Evolutionary conservation across 2,888 invertebrate genomes (phyloP).

Genomic region (Criorhina ranunculi): DNA sequence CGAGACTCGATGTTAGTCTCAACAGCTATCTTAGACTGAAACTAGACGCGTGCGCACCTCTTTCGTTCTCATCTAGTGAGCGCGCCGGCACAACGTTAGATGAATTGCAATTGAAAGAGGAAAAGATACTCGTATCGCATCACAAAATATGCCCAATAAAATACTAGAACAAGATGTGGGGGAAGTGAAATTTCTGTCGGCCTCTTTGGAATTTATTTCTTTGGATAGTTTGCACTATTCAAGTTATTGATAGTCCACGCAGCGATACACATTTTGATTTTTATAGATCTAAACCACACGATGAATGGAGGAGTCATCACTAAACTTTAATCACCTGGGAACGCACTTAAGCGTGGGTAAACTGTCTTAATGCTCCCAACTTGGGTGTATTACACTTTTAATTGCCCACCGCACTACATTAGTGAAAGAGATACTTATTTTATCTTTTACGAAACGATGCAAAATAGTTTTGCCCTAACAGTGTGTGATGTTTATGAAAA

Average conservation of each 20-base stretch:
- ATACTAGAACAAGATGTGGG: constrained; percentile 15
- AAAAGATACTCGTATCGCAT: constrained; percentile 1
- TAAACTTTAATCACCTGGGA: constrained; percentile 24
- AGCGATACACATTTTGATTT: background rate
- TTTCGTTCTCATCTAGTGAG: background rate
- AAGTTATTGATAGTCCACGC: constrained; percentile 12
- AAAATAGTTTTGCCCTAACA: constrained; percentile 2
- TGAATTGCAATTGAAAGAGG: constrained; percentile 32
- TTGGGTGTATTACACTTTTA: constrained; percentile 24
- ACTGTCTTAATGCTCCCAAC: background rate
- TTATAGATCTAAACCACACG: background rate
- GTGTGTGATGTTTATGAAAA: background rate
- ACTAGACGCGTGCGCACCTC: constrained; percentile 2
- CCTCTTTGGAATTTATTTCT: constrained; percentile 14
- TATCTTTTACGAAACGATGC: constrained; percentile 17
- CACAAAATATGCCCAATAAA: background rate
- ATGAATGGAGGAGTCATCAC: background rate
- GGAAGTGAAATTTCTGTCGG: constrained; percentile 42
- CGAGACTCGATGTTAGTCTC: constrained; percentile 63
- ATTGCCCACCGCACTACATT: constrained; percentile 13
- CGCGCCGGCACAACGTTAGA: background rate
- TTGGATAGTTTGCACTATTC: background rate
- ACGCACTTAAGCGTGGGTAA: constrained; percentile 36
- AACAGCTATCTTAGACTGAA: constrained; percentile 15
- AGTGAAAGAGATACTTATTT: background rate